Percentiles rank a stretch among this genome's conserved stretches.
Conservation (phyloP, 2,797 vertebrate species). For the Myripristis murdjan region DNA sequence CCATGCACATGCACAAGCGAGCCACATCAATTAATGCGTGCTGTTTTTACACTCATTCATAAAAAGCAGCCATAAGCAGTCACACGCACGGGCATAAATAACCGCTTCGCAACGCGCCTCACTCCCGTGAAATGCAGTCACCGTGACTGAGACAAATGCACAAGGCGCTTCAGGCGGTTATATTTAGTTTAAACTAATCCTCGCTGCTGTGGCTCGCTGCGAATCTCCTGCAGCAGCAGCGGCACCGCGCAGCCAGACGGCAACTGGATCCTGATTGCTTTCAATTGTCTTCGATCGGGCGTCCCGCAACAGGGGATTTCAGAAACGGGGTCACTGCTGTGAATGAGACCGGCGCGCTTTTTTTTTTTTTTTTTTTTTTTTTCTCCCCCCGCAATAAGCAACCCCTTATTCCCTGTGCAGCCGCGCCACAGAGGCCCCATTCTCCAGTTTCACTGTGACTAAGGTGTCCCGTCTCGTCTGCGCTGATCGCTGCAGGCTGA, state of each 20-base stretch:
- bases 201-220: conserved; percentile 40
- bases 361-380: neutral
- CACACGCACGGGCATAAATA: conserved; percentile 29
- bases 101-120: conserved; percentile 39
- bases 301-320: conserved; percentile 76
- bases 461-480: conserved; percentile 48
- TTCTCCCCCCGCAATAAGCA: conserved; percentile 59
- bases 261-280: conserved; percentile 83
- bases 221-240: too few species aligned
- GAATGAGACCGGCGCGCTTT: conserved; percentile 68
- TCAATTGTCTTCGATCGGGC: conserved; percentile 83
- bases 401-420: conserved; percentile 49
- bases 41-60: too few species aligned
- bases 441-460: conserved; percentile 78
- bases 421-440: conserved; percentile 62
- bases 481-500: neutral
- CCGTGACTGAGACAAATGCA: conserved; percentile 59
- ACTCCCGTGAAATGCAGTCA: conserved; percentile 50
- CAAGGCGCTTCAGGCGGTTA: conserved; percentile 55
- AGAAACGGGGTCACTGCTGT: conserved; percentile 81
- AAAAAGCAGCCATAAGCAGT: conserved; percentile 7
- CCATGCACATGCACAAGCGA: conserved; percentile 8
- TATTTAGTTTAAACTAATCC: conserved; percentile 77
- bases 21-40: neutral
- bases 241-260: conserved; percentile 71